Conservation (phyloP, 53 echinoderm and acorn worm genomes). For the Glandiceps talaboti region DNA sequence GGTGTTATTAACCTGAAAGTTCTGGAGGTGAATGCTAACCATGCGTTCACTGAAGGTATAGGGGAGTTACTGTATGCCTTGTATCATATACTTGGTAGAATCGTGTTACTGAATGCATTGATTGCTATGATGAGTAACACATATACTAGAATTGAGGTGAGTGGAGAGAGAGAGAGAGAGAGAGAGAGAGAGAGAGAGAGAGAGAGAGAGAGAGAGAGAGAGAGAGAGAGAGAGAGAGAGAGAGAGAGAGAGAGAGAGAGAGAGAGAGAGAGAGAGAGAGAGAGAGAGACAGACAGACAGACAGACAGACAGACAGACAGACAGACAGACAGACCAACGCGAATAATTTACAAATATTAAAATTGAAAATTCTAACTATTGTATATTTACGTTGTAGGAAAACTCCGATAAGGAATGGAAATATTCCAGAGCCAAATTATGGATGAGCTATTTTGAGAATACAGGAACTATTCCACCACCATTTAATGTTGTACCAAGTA, state of each 20-base stretch:
- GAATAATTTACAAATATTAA: too few species aligned
- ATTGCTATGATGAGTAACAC: constrained; percentile 97
- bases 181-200: too few species aligned
- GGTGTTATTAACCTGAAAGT: constrained; percentile 44
- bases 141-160: constrained; percentile 81
- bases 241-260: too few species aligned
- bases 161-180: too few species aligned
- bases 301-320: too few species aligned
- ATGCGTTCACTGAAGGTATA: background rate
- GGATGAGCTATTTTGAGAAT: constrained; percentile 63
- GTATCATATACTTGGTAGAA: constrained; percentile 54
- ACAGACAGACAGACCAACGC: too few species aligned
- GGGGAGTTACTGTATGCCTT: constrained; percentile 43
- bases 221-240: too few species aligned
- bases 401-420: constrained; percentile 98
- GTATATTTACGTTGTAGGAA: constrained; percentile 32
- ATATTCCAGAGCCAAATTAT: constrained; percentile 89
- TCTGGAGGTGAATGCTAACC: constrained; percentile 10
- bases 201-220: too few species aligned
- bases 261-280: too few species aligned
- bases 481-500: constrained; percentile 67
- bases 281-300: too few species aligned
- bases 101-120: constrained; percentile 77
- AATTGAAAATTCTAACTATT: background rate
- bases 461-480: constrained; percentile 78